A percentile compares a stretch with the other conserved stretches of the same genome.
phyloP scores from a whole-genome alignment of 2,797 vertebrate species.

The Pristis pectinata region DNA sequence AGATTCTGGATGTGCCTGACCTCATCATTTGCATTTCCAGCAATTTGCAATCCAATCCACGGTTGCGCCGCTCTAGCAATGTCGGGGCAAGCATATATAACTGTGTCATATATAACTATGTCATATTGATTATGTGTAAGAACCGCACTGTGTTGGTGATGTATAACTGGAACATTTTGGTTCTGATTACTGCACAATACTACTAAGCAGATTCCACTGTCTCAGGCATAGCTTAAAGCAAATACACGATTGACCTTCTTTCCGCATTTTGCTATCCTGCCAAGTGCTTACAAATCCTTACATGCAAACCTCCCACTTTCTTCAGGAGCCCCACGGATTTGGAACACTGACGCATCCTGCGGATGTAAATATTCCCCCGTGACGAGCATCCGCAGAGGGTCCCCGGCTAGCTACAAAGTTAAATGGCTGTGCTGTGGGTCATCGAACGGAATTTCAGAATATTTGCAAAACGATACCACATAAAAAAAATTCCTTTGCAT shows the following conservation, averaged over 20 bases:
- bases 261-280: background rate
- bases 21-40: background rate
- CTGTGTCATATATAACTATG: background rate
- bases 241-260: slow-evolving; percentile 14
- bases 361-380: background rate
- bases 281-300: slow-evolving; percentile 9
- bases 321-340: background rate
- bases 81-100: background rate
- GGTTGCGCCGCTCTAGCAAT: background rate
- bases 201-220: background rate
- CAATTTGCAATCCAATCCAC: background rate
- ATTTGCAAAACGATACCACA: background rate
- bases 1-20: background rate
- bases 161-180: background rate
- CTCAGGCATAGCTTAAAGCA: background rate
- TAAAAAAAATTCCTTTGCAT: background rate
- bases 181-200: background rate
- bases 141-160: background rate
- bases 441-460: background rate
- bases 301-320: slow-evolving; percentile 34
- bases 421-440: background rate
- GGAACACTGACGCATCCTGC: background rate
- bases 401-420: background rate
- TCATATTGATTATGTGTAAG: background rate
- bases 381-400: background rate